Percentiles rank a stretch among this genome's conserved stretches.
Conservation (phyloP, 2,888 invertebrate species). For the Gymnoscelis rufifasciata region DNA sequence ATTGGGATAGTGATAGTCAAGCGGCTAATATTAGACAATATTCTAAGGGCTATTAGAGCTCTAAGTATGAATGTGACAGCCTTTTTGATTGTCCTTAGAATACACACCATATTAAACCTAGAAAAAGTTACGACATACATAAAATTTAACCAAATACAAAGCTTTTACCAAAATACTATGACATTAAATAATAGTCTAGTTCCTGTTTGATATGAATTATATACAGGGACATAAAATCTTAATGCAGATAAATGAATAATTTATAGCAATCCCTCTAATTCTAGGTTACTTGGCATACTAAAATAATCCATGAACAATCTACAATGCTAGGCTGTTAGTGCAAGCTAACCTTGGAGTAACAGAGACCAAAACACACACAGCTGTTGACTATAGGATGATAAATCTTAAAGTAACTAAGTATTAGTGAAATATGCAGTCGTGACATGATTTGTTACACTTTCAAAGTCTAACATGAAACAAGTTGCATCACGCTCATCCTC, state of each 20-base stretch:
- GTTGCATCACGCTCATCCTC: constrained; percentile 28
- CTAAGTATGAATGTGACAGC: background rate
- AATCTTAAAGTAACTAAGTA: background rate
- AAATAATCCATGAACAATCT: constrained; percentile 12
- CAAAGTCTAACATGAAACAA: constrained; percentile 6
- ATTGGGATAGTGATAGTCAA: constrained; percentile 2
- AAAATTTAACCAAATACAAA: background rate
- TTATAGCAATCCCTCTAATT: constrained; percentile 8
- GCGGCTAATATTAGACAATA: constrained; percentile 6
- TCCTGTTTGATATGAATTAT: constrained; percentile 3
- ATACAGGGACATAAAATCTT: constrained; percentile 8
- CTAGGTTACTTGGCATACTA: constrained; percentile 7
- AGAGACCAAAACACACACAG: background rate
- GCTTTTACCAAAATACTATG: background rate
- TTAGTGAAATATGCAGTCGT: constrained; percentile 1
- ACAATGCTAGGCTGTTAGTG: constrained; percentile 8
- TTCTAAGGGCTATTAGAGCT: constrained; percentile 12
- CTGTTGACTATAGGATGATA: background rate
- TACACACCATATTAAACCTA: background rate
- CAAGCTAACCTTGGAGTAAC: constrained; percentile 4
- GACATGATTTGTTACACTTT: background rate
- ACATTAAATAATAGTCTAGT: background rate
- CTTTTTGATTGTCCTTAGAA: constrained; percentile 6
- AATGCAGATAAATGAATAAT: constrained; percentile 3
- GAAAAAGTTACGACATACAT: background rate